These are phyloP conservation scores for Oscheius sp. DNA, from an alignment of 2,888 invertebrate species.

Conservation along the genomic window DNA sequence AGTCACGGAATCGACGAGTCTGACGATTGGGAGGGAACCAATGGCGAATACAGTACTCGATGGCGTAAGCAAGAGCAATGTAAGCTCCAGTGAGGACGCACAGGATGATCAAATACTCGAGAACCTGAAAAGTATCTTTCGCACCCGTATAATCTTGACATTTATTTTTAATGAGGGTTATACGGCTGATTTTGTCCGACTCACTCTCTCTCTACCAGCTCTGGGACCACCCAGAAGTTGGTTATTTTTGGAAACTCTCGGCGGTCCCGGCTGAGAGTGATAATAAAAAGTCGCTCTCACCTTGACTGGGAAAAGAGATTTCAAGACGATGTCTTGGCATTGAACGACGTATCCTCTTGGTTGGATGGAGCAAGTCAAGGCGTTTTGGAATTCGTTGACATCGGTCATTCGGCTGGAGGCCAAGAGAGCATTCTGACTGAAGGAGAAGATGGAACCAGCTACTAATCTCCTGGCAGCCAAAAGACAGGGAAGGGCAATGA, in stretches of 20 bases:
- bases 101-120: constrained; percentile 57
- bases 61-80: constrained; percentile 65
- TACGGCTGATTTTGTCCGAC: no score
- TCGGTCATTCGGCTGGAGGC: constrained; percentile 33
- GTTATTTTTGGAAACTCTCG: background rate
- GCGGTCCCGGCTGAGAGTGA: background rate
- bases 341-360: constrained; percentile 42
- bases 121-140: no score
- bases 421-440: constrained; percentile 29
- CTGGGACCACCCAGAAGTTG: no score
- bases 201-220: no score
- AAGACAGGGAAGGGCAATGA: constrained; percentile 58
- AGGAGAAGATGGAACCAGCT: constrained; percentile 36
- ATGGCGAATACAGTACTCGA: constrained; percentile 58
- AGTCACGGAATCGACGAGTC: background rate
- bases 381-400: constrained; percentile 46
- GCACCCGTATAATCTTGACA: no score
- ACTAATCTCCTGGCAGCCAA: constrained; percentile 52
- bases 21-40: constrained; percentile 49
- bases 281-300: constrained; percentile 20
- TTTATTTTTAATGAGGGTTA: no score
- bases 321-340: constrained; percentile 41
- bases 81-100: constrained; percentile 64
- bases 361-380: constrained; percentile 56
- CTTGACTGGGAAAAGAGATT: constrained; percentile 62